Evolutionary conservation across 2,888 invertebrate species (phyloP), one percentile per base, ranked within the genome.

Genomic region (Atrina japonica): DNA sequence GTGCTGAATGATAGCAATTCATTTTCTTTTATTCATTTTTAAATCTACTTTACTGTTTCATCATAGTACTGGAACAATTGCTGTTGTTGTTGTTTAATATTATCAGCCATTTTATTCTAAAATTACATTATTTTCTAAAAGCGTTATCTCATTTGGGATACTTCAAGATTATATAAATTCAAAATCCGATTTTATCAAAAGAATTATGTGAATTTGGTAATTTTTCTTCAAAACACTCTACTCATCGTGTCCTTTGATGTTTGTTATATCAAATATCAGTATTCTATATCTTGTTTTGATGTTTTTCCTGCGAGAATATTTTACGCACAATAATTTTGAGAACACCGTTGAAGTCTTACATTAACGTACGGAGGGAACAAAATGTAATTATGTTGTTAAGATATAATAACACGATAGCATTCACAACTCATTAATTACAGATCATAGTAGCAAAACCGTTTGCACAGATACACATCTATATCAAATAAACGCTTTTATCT

Each of bases 401-500:
- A 52, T 52, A 25, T 27, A 52, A 52, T 52, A 11, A 21, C n/a
- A 25, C 25, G 52, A 52, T 52, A 52, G 21, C 27, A 11, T 18
- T 52, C 25, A 23, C 52, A 52, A 23, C 52, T 52, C 52, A 52
- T 18, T 23, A 52, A 23, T 52, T 52, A 52, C 21, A 25, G 18
- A 52, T 52, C 52, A 25, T 11, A 23, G 16, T 52, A 47, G 47
- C 47, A n/a, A 47, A 61, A 61, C 47, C 29, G 47, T 29, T 43
- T 45, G 41, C 29, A 29, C 29, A 61, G 61, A 61, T 61, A 49
- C 29, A 35, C 47, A 61, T 61, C 61, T 61, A 27, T 30, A 49
- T 61, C 61, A 49, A 29, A 49, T 61, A 49, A 61, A 61, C 49
- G 61, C 61, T 61, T 61, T 29, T 29, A 49, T 49, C 29, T 30